phyloP scores from a whole-genome alignment of 1,140 invertebrate species.

The Zaprionus inermis region DNA sequence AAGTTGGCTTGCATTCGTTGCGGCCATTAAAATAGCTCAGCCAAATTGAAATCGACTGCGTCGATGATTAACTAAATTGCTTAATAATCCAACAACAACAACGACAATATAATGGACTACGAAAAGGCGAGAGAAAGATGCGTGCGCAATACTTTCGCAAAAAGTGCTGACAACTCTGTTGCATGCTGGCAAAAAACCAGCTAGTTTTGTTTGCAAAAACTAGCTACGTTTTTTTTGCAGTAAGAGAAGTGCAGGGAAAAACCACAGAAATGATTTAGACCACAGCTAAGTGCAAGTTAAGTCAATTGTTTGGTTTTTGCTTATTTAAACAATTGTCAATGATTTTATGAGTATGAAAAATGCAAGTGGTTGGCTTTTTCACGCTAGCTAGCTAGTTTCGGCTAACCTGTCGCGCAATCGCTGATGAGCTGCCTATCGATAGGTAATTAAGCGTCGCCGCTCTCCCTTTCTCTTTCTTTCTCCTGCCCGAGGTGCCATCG shows the following conservation, averaged over 20 bases:
- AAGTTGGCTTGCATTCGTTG: slow-evolving; percentile 49
- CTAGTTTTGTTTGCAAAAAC: not conserved
- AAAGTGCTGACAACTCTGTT: not conserved
- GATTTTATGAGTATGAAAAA: not conserved
- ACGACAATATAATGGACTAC: slow-evolving; percentile 40
- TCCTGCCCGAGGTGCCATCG: slow-evolving; percentile 18
- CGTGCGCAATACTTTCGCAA: slow-evolving; percentile 7
- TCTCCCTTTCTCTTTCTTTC: not conserved
- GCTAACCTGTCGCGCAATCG: not conserved
- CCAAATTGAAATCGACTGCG: slow-evolving; percentile 68
- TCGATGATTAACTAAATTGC: slow-evolving; percentile 57
- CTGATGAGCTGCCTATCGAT: slow-evolving; percentile 42
- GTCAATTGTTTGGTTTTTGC: not conserved
- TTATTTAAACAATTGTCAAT: not conserved
- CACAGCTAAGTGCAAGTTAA: not conserved
- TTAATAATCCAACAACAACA: slow-evolving; percentile 60
- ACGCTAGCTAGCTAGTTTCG: slow-evolving; percentile 2
- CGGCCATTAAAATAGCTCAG: slow-evolving; percentile 71
- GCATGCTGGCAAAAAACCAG: not conserved
- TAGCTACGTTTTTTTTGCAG: not conserved
- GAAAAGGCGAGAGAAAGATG: slow-evolving; percentile 39
- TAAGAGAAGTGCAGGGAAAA: not conserved
- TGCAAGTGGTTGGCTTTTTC: not conserved
- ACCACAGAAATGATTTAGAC: not conserved
- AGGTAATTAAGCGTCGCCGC: slow-evolving; percentile 29